phyloP scores from a whole-genome alignment of 53 echinoderm and acorn worm species.

The Pentamera pediparva region DNA sequence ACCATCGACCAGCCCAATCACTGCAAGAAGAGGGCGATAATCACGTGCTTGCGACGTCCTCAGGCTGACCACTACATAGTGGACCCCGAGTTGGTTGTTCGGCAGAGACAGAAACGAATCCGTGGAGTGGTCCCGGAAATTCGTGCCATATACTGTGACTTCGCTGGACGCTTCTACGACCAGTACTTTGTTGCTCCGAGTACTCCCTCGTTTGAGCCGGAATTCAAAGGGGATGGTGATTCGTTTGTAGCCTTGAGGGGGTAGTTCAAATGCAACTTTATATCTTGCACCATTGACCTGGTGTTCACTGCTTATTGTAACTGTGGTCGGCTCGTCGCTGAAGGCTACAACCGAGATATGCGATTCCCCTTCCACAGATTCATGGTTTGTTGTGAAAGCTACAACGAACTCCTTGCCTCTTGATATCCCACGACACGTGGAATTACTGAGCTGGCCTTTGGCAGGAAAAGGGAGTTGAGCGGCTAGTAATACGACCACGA shows the following conservation, averaged over 20 bases:
- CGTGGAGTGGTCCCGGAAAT: slow-evolving; percentile 17
- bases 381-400: slow-evolving; percentile 20
- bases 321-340: slow-evolving; percentile 9
- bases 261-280: slow-evolving; percentile 10
- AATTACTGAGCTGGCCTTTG: neutral
- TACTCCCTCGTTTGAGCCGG: neutral
- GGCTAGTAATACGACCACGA: neutral
- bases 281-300: neutral
- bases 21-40: neutral
- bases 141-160: slow-evolving; percentile 46
- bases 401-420: too few species aligned
- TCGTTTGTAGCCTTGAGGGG: slow-evolving; percentile 28
- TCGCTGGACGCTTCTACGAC: slow-evolving; percentile 33
- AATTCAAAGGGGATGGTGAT: slow-evolving; percentile 17
- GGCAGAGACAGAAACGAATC: slow-evolving; percentile 51
- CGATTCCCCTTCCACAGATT: neutral
- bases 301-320: slow-evolving; percentile 11
- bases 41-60: neutral
- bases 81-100: slow-evolving; percentile 28
- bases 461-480: neutral
- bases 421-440: slow-evolving; percentile 4
- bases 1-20: neutral
- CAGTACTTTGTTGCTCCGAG: slow-evolving; percentile 13
- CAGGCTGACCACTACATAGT: slow-evolving; percentile 30
- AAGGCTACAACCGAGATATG: slow-evolving; percentile 32